These are phyloP conservation scores for Ernsta delagoae DNA, from an alignment of 2,888 invertebrate species.

Conservation along the genomic window DNA sequence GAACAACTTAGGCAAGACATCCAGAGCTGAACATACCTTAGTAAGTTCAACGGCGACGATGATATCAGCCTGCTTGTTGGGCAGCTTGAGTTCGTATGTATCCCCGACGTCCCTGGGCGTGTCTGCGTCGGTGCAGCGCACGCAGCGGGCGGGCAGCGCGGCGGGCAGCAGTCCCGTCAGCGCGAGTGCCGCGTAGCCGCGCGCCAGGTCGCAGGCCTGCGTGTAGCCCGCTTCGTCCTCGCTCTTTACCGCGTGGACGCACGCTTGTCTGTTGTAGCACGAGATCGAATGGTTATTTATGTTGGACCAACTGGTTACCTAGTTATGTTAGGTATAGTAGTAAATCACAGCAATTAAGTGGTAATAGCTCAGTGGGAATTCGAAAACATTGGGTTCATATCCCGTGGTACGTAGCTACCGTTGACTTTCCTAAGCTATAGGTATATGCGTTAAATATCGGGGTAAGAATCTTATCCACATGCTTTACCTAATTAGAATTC, in stretches of 20 bases:
- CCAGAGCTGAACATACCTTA: slow-evolving; percentile 54
- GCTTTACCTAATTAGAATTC: too few species aligned
- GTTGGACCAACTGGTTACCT: too few species aligned
- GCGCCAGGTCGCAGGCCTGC: slow-evolving; percentile 87
- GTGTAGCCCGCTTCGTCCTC: slow-evolving; percentile 67
- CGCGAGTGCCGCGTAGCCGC: slow-evolving; percentile 88
- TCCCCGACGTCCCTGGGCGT: slow-evolving; percentile 81
- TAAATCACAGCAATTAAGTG: too few species aligned
- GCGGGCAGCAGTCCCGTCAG: slow-evolving; percentile 84
- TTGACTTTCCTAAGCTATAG: too few species aligned
- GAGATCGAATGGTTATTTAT: too few species aligned
- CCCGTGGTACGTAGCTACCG: too few species aligned
- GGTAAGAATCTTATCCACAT: too few species aligned
- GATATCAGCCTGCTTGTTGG: slow-evolving; percentile 91
- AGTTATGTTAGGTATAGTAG: too few species aligned
- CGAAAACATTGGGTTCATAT: too few species aligned
- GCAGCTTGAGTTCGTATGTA: slow-evolving; percentile 86
- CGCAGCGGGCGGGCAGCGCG: slow-evolving; percentile 87
- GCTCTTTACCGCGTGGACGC: slow-evolving; percentile 87
- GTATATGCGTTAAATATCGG: too few species aligned
- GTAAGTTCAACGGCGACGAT: slow-evolving; percentile 90
- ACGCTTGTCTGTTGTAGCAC: slow-evolving; percentile 85
- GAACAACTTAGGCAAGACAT: too few species aligned
- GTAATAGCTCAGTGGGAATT: too few species aligned
- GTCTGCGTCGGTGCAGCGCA: slow-evolving; percentile 82